Evolutionary conservation across 2,797 vertebrate genomes (phyloP).

Genomic region (Falco rusticolus): DNA sequence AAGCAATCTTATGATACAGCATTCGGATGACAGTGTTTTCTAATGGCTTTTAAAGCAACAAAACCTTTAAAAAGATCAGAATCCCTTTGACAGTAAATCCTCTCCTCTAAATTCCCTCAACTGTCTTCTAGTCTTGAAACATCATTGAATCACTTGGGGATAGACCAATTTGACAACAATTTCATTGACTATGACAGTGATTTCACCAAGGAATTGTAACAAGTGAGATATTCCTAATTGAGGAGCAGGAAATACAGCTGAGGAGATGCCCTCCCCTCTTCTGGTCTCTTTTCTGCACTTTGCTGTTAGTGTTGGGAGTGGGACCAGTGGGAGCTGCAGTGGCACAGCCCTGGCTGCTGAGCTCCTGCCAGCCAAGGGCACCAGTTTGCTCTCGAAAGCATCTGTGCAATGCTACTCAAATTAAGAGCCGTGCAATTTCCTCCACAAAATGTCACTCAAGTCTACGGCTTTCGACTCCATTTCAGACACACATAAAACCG

Average conservation of each 20-base stretch:
- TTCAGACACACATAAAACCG: neutral
- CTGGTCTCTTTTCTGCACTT: neutral
- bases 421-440: neutral
- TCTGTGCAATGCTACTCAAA: neutral
- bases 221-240: neutral
- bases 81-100: neutral
- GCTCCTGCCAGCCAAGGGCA: neutral
- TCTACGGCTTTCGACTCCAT: neutral
- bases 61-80: neutral
- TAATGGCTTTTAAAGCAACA: neutral
- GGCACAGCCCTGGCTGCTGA: neutral
- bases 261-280: neutral
- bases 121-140: neutral
- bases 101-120: neutral
- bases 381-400: neutral
- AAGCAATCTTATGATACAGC: neutral
- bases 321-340: accelerated
- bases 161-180: accelerated
- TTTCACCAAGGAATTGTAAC: neutral
- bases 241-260: neutral
- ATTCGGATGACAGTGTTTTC: neutral
- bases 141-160: neutral
- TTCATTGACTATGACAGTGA: neutral
- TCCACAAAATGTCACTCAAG: neutral
- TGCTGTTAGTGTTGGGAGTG: neutral